Percentiles rank a stretch among this genome's conserved stretches.
Conservation (phyloP, 1,140 invertebrate species). For the Bombus huntii region DNA sequence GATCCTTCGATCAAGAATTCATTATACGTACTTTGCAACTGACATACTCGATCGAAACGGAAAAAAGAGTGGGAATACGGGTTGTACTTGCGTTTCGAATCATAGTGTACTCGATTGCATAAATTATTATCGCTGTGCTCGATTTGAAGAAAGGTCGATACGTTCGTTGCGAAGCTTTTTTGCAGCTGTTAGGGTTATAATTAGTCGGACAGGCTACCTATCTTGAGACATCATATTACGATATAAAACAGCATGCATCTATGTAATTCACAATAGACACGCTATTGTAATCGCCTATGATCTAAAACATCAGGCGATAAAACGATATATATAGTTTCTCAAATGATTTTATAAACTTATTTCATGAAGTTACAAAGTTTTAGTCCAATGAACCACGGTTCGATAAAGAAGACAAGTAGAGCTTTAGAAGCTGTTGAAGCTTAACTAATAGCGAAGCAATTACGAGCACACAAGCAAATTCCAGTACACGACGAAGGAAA, state of each 20-base stretch:
- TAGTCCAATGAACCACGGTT: background rate
- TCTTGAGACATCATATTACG: background rate
- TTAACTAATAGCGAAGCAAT: too few species aligned
- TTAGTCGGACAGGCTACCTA: background rate
- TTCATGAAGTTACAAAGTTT: background rate
- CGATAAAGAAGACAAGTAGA: background rate
- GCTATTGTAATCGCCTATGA: background rate
- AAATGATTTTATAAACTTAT: too few species aligned
- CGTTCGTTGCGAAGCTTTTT: conserved; percentile 19
- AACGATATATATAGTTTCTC: too few species aligned
- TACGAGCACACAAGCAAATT: too few species aligned
- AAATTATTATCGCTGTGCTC: conserved; percentile 36
- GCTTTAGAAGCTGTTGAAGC: too few species aligned
- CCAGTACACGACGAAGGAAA: too few species aligned
- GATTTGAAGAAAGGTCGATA: background rate
- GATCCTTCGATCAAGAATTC: conserved; percentile 62
- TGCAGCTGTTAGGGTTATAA: background rate
- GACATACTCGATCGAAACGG: conserved; percentile 23
- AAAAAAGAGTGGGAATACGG: conserved; percentile 1
- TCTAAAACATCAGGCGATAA: too few species aligned
- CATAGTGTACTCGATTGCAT: conserved; percentile 1
- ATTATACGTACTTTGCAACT: conserved; percentile 52
- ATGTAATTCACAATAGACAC: too few species aligned
- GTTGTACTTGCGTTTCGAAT: conserved; percentile 30
- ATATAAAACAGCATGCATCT: too few species aligned